These are phyloP conservation scores for Anthopleura sola DNA, from an alignment of 64 coral and sea anemone species.

Conservation along the genomic window DNA sequence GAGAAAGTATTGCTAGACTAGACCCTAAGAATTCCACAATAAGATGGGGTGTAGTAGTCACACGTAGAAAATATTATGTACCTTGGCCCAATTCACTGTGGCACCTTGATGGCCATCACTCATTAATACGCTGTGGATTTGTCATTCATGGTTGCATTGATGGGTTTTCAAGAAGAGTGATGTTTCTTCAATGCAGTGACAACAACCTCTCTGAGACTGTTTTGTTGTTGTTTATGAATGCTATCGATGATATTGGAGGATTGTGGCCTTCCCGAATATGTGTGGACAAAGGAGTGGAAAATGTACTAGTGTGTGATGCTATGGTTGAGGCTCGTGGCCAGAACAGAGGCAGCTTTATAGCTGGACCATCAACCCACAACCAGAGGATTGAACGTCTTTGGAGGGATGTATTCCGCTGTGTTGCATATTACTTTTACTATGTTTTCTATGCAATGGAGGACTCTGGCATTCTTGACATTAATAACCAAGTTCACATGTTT, in stretches of 20 bases:
- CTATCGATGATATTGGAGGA: background rate
- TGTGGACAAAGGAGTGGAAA: slow-evolving; percentile 26
- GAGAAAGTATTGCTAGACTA: slow-evolving; percentile 32
- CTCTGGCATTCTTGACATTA: slow-evolving; percentile 14
- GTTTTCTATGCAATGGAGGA: slow-evolving; percentile 41
- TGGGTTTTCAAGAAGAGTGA: slow-evolving; percentile 4
- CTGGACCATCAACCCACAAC: background rate
- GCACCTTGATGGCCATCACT: slow-evolving; percentile 66
- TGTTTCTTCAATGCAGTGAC: slow-evolving; percentile 14
- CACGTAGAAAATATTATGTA: slow-evolving; percentile 24
- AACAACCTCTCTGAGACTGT: slow-evolving; percentile 24
- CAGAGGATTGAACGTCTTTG: too few species aligned
- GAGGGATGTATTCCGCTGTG: slow-evolving; percentile 9
- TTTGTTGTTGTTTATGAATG: slow-evolving; percentile 17
- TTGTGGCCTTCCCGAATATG: slow-evolving; percentile 28
- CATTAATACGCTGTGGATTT: slow-evolving; percentile 31
- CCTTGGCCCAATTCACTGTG: slow-evolving; percentile 35
- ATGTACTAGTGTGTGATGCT: background rate
- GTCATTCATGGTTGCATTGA: slow-evolving; percentile 40
- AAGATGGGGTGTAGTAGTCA: slow-evolving; percentile 25
- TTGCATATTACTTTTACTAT: slow-evolving; percentile 22
- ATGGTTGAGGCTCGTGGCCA: slow-evolving; percentile 29
- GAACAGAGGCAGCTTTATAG: slow-evolving; percentile 37
- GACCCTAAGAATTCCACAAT: slow-evolving; percentile 28
- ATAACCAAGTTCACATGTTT: slow-evolving; percentile 30